phyloP scores from a whole-genome alignment of 2,797 vertebrate genomes.

The Smutsia gigantea region DNA sequence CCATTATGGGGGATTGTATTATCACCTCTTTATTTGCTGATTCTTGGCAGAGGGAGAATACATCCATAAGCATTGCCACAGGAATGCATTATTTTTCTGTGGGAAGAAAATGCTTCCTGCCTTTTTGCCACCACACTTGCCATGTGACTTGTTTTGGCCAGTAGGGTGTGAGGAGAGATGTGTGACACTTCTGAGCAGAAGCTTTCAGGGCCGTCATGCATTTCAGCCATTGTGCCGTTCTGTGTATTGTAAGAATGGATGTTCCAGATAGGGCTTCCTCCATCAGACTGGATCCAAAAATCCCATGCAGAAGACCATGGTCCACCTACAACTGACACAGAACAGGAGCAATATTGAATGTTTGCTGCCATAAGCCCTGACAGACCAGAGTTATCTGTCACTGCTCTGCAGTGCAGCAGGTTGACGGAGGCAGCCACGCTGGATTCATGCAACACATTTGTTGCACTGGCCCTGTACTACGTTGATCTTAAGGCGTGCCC shows the following conservation, averaged over 20 bases:
- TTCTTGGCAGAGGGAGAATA: neutral
- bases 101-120: neutral
- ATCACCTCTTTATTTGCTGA: neutral
- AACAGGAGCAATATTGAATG: neutral
- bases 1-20: neutral
- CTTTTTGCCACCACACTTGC: neutral
- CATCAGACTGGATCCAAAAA: neutral
- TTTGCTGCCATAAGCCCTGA: neutral
- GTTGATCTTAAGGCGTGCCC: too few species aligned
- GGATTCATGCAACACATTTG: neutral
- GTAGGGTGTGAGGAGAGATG: neutral
- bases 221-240: neutral
- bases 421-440: neutral
- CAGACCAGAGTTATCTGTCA: neutral
- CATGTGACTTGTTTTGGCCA: neutral
- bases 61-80: accelerated
- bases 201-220: neutral
- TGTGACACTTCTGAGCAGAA: neutral
- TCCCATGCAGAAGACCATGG: neutral
- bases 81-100: neutral
- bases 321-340: neutral
- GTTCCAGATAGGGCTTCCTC: neutral
- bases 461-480: neutral
- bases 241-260: neutral
- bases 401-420: neutral